phyloP scores from a whole-genome alignment of 1,140 invertebrate species.

The Globodera rostochiensis region DNA sequence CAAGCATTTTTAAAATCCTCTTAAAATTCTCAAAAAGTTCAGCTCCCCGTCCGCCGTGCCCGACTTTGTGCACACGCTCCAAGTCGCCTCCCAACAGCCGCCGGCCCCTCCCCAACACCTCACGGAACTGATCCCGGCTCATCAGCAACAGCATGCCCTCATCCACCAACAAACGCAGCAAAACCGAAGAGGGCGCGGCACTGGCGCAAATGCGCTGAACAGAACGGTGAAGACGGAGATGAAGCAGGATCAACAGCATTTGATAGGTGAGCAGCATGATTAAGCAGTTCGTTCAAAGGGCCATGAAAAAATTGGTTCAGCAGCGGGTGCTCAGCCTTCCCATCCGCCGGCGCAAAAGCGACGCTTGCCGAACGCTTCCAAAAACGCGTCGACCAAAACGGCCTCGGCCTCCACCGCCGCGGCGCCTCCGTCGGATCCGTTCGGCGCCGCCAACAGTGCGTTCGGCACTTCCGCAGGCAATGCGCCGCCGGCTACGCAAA shows the following conservation, averaged over 20 bases:
- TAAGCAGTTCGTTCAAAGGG: not conserved
- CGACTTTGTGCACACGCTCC: conserved; percentile 7
- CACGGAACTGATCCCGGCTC: conserved; percentile 17
- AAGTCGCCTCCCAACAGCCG: not conserved
- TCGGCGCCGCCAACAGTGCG: conserved; percentile 10
- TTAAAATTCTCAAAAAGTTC: not conserved
- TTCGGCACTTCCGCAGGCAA: conserved; percentile 1
- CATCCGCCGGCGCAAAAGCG: conserved; percentile 18
- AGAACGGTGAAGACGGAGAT: conserved; percentile 1
- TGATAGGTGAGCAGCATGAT: not conserved
- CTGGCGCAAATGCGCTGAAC: not conserved
- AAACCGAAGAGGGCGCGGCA: not conserved
- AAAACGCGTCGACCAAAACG: not conserved
- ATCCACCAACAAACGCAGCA: too few species aligned
- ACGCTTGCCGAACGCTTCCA: not conserved
- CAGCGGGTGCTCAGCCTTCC: not conserved
- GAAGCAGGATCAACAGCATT: not conserved
- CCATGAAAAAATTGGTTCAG: not conserved
- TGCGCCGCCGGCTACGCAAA: not conserved
- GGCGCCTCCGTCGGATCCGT: not conserved
- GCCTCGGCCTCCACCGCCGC: not conserved
- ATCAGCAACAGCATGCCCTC: not conserved
- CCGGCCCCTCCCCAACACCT: conserved; percentile 6
- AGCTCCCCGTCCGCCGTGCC: conserved; percentile 18
- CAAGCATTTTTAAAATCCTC: too few species aligned